phyloP scores from a whole-genome alignment of 2,888 invertebrate species.

The Agrilus mali region DNA sequence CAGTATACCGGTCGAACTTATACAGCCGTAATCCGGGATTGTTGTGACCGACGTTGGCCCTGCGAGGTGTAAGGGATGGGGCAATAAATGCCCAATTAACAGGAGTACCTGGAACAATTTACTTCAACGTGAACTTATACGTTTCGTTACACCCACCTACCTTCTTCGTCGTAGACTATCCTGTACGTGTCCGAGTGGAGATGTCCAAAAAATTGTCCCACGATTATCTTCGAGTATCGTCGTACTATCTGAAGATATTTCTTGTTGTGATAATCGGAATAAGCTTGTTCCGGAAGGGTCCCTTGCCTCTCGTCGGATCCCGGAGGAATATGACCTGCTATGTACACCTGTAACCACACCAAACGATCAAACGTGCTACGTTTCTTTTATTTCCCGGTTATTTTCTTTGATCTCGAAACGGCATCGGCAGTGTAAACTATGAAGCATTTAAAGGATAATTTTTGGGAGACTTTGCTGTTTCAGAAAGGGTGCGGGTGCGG shows the following conservation, averaged over 20 bases:
- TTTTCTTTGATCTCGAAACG: too few species aligned
- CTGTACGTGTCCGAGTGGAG: slow-evolving; percentile 85
- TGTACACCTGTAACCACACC: slow-evolving; percentile 57
- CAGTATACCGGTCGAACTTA: slow-evolving; percentile 78
- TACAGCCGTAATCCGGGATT: slow-evolving; percentile 83
- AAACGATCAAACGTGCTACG: background rate
- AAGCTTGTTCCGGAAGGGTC: slow-evolving; percentile 31
- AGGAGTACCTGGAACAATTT: slow-evolving; percentile 50
- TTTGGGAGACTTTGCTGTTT: too few species aligned
- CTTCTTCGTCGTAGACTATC: slow-evolving; percentile 65
- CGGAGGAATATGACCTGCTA: slow-evolving; percentile 83
- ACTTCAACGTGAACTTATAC: too few species aligned
- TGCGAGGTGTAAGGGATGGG: slow-evolving; percentile 80
- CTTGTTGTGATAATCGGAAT: slow-evolving; percentile 62
- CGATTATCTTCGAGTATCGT: slow-evolving; percentile 66
- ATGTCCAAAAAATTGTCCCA: slow-evolving; percentile 87
- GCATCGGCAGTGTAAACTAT: too few species aligned
- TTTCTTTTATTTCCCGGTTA: too few species aligned
- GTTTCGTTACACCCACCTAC: slow-evolving; percentile 36
- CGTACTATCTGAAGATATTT: slow-evolving; percentile 64
- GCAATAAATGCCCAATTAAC: slow-evolving; percentile 81
- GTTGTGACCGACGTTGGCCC: slow-evolving; percentile 62
- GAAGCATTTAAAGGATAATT: too few species aligned
- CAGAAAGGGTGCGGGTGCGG: too few species aligned
- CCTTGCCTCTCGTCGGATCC: slow-evolving; percentile 71